phyloP scores from a whole-genome alignment of 2,797 vertebrate species.

The Betta splendens region DNA sequence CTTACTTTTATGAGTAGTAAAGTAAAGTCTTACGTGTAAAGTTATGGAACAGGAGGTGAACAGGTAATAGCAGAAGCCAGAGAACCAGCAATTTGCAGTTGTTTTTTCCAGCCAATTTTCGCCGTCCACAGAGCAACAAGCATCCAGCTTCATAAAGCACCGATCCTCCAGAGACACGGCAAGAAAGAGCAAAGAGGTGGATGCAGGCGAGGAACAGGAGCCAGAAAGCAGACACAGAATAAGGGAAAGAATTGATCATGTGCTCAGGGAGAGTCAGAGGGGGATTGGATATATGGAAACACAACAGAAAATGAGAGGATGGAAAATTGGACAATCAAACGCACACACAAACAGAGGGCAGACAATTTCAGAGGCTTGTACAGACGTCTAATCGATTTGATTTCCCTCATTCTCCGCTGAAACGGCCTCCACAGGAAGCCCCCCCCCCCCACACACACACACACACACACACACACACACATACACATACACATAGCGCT shows the following conservation, averaged over 20 bases:
- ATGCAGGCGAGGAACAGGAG: conserved; percentile 35
- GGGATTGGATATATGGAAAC: conserved; percentile 51
- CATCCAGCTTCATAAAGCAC: conserved; percentile 64
- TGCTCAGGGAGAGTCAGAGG: conserved; percentile 23
- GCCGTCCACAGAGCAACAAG: conserved; percentile 58
- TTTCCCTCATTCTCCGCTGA: conserved; percentile 50
- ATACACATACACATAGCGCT: conserved; percentile 21
- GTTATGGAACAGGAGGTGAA: not conserved
- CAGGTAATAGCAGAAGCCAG: conserved; percentile 24
- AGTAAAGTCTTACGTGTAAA: too few species aligned
- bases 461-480: too few species aligned
- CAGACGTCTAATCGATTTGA: conserved; percentile 72
- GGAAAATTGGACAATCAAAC: conserved; percentile 73
- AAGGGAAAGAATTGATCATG: conserved; percentile 54
- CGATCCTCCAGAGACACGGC: conserved; percentile 49
- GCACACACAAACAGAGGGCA: conserved; percentile 57
- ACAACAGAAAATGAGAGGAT: conserved; percentile 60
- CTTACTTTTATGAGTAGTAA: too few species aligned
- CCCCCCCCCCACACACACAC: too few species aligned
- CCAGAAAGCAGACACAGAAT: conserved; percentile 29
- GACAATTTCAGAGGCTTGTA: conserved; percentile 66
- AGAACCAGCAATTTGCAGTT: conserved; percentile 56
- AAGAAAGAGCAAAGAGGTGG: conserved; percentile 23
- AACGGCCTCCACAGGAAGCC: conserved; percentile 14
- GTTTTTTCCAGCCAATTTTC: conserved; percentile 58